Evolutionary conservation across 64 coral and sea anemone genomes (phyloP), one percentile per base, ranked within the genome.

Genomic region (Dendronephthya gigantea): DNA sequence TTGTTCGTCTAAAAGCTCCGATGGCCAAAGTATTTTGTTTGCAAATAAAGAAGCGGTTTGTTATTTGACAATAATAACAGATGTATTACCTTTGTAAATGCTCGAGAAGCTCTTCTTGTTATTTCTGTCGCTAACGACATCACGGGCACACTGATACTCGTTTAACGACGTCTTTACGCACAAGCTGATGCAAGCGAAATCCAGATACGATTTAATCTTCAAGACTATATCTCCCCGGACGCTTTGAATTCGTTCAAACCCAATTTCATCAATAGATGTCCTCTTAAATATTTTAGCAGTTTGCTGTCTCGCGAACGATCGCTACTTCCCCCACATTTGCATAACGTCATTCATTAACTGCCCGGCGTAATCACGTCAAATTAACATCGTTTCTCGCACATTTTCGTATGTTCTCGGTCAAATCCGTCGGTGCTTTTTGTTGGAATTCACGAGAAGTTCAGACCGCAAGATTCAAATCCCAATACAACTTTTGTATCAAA

Each of bases 61-160:
- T 62, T 9, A 62, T 58, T 62, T 45, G 55, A 62, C 55, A 62
- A 62, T 62, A 62, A 62, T n/a, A 62, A 62, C 25, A 22, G 19
- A 62, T 22, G 55, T 62, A 62, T n/a, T 62, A 62, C 55, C 55
- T 62, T 62, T 1, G 55, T 62, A 22, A 62, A 62, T 62, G 55
- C 55, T 22, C 55, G 19, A n/a, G 55, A 62, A 7, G 55, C 55
- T 62, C 55, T 13, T 62, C 55, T 62, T 27, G 19, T 19, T 62
- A 62, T 62, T n/a, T 62, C 55, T 62, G 55, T 62, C 25, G 55
- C 55, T n/a, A 62, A 62, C 55, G 55, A 62, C 55, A 62, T 62
- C 55, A 23, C 0, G 19, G 41, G 41, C 41, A 45, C 41, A 6
- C 11, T 45, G 11, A 45, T 6, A 45, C 41, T 45, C 4, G 11